Conservation (phyloP, 2,888 invertebrate genomes). For the Scaptomyza cyrtandrae region DNA sequence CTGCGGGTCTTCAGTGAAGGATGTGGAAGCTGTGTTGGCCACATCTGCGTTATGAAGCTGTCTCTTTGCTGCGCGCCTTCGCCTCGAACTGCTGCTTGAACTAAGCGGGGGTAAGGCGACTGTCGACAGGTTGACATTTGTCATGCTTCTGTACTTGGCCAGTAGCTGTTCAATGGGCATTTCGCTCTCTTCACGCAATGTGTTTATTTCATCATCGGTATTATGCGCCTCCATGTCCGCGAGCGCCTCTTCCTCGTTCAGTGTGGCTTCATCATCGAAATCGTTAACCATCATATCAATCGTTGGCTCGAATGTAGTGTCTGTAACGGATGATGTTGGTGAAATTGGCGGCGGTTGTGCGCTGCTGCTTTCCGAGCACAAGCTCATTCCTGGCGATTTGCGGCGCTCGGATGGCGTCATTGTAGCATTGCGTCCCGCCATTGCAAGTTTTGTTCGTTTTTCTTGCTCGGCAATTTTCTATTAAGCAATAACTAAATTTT, state of each 20-base stretch:
- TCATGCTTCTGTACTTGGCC: conserved; percentile 92
- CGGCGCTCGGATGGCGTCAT: conserved; percentile 62
- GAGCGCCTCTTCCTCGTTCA: conserved; percentile 98
- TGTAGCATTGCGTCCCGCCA: conserved; percentile 54
- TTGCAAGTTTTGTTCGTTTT: conserved; percentile 36
- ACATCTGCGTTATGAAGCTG: conserved; percentile 29
- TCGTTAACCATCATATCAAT: conserved; percentile 99
- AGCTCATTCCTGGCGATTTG: conserved; percentile 62
- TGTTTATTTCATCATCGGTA: conserved; percentile 94
- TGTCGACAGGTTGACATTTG: conserved; percentile 64
- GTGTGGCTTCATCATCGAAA: conserved; percentile 97
- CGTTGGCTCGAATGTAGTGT: conserved; percentile 93
- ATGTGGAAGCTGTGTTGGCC: conserved; percentile 1
- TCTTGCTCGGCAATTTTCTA: conserved; percentile 16
- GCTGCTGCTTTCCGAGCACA: conserved; percentile 27
- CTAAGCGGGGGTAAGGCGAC: neutral
- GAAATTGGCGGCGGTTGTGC: conserved; percentile 32
- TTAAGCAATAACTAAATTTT: conserved; percentile 5
- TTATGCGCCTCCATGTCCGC: conserved; percentile 94
- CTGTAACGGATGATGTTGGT: conserved; percentile 75
- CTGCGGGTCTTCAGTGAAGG: neutral
- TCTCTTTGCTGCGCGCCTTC: conserved; percentile 53
- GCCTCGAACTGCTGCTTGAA: conserved; percentile 41
- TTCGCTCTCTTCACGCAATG: conserved; percentile 95
- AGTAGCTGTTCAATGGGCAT: conserved; percentile 97